Base-by-base conservation (phyloP, 1,140 invertebrate species). In the Calliphora vicina region DNA sequence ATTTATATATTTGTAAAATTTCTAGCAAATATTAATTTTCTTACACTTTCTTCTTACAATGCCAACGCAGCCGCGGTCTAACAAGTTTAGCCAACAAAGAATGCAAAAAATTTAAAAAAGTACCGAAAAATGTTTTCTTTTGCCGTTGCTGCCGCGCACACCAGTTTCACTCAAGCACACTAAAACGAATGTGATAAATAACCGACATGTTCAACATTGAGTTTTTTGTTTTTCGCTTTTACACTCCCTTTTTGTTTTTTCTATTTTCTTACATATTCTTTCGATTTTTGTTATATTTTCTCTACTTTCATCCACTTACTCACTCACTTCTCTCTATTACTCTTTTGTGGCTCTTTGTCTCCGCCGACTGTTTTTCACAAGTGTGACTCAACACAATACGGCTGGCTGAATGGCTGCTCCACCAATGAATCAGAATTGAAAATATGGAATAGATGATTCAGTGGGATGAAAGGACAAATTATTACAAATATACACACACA, bases 331-430 rank as follows among this genome's bases (percentile, higher is more conserved):
- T 35, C 20, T 80, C 35, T 35, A 35, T 5, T 43, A 50, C 78
- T 57, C 78, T 27, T 20, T 42, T n/a, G 27, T 45, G 10, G n/a
- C 78, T 81, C 78, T 81, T 27, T 81, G 12, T 81, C 78, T 45
- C 17, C 15, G n/a, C n/a, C n/a, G n/a, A n/a, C 23, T 13, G n/a
- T 23, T 76, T 76, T 27, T 20, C 35, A 15, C 23, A 57, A 50
- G 80, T 81, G 80, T 81, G 80, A 81, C 80, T 81, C 80, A 81
- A 71, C 78, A 17, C 45, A 50, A 50, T n/a, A 80, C 45, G 80
- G 10, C 1, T 35, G 35, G 35, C 35, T 35, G 35, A 2, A n/a
- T n/a, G n/a, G 2, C 29, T 29, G 35, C 29, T 76, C 29, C 35
- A 25, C 74, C 35, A 78, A n/a, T 78, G 74, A 78, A 78, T 78